phyloP scores from a whole-genome alignment of 2,888 invertebrate species.

The Marasmarcha lunaedactyla region DNA sequence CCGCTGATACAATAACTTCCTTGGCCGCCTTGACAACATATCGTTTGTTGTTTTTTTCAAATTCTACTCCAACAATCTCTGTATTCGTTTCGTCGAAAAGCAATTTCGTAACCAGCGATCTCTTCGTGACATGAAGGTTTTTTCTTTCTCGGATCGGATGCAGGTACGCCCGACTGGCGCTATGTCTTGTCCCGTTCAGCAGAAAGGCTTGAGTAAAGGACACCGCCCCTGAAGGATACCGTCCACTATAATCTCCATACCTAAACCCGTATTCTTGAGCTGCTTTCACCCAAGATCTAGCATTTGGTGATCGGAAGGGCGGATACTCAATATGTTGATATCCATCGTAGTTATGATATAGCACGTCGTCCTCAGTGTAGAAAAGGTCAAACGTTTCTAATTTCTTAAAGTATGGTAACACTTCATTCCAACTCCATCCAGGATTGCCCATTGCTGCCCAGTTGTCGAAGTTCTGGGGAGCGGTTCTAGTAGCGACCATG shows the following conservation, averaged over 20 bases:
- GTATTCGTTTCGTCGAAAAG: not conserved
- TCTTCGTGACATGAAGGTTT: not conserved
- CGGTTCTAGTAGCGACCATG: not conserved
- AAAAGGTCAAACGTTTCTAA: constrained; percentile 4
- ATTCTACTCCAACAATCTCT: not conserved
- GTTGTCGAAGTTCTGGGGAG: constrained; percentile 10
- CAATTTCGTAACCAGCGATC: not conserved
- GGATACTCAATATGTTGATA: not conserved
- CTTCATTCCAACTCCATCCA: constrained; percentile 10
- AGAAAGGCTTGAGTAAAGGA: constrained; percentile 5
- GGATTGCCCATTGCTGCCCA: constrained; percentile 11
- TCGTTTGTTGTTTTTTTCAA: not conserved
- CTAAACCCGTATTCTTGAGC: constrained; percentile 10
- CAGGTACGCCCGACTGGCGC: not conserved
- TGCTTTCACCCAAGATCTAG: not conserved
- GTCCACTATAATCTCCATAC: constrained; percentile 8
- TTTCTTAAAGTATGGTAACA: constrained; percentile 13
- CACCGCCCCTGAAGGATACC: not conserved
- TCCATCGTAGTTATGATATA: not conserved
- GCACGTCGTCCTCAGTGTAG: not conserved
- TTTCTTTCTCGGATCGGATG: not conserved
- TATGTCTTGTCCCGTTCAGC: constrained; percentile 6
- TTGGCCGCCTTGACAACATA: constrained; percentile 5
- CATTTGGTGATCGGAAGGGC: not conserved
- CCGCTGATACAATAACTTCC: constrained; percentile 13